Base-by-base conservation (phyloP, 2,113 vertebrate species). In the Pseudois nayaur region DNA sequence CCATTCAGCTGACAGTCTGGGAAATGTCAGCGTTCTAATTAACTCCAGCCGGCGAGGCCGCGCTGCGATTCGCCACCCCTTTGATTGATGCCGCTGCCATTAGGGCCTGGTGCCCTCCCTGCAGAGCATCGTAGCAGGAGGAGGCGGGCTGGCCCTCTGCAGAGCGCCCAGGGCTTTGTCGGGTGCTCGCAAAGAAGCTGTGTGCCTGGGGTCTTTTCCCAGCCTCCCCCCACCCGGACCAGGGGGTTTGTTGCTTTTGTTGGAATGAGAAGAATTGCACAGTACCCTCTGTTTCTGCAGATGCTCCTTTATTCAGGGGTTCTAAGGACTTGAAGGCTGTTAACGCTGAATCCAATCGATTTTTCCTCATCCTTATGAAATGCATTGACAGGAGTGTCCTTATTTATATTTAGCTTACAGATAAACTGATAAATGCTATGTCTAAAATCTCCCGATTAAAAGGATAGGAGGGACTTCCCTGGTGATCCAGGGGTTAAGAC, bases 1-100 rank as follows among this genome's bases (percentile, higher is more conserved):
- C 84, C 96, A 95, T 95, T 97, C 92, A 87, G 97, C 97, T 94
- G 98, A 93, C 97, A 97, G 97, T 95, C 96, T 97, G 97, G 96
- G 96, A 97, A 98, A 95, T 97, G 97, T 95, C 97, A 97, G 97
- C 11, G 71, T 96, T 93, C 96, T 98, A 97, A 98, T 98, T 97
- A 97, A 97, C 97, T 97, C 93, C 95, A 93, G 88, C 89, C 83
- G 36, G 95, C 14, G 86, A 96, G 98, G 95, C 67, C 83, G 94
- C 15, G 50, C 95, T 54, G 94, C 76, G 8, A 50, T n/a, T 86
- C 96, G 94, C 67, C 84, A 57, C 81, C 92, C 89, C 94, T 97
- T 64, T 96, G 97, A 98, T 94, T 95, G 97, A 98, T 96, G 50
- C 6, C 5, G 87, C 95, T 90, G 96, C 96, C 97, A 95, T 98